A percentile compares a stretch with the other conserved stretches of the same genome.
phyloP scores from a whole-genome alignment of 1,140 invertebrate genomes.

The Caenorhabditis briggsae region DNA sequence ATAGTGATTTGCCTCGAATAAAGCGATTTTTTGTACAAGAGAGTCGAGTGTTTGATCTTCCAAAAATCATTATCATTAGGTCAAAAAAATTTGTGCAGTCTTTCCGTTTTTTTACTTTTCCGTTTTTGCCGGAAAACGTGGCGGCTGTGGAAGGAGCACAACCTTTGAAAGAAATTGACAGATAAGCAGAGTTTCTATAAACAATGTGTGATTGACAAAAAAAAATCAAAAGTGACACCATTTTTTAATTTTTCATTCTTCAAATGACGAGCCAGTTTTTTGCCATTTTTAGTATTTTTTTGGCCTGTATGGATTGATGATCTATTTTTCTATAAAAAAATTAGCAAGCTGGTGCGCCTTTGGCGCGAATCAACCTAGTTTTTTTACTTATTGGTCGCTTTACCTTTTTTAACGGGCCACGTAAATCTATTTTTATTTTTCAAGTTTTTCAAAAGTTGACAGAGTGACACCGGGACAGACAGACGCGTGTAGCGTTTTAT shows the following conservation, averaged over 20 bases:
- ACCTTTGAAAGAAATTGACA: slow-evolving; percentile 6
- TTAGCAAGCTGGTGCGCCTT: too few species aligned
- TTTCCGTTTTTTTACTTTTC: not conserved
- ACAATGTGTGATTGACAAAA: slow-evolving; percentile 5
- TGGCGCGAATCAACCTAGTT: too few species aligned
- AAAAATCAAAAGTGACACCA: slow-evolving; percentile 10
- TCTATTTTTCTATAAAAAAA: too few species aligned
- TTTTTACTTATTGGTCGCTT: too few species aligned
- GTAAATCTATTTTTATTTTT: too few species aligned
- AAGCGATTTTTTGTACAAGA: slow-evolving; percentile 34
- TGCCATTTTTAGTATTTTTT: too few species aligned
- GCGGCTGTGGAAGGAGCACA: not conserved
- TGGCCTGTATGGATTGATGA: too few species aligned
- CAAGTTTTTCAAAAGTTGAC: too few species aligned
- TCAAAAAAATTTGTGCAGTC: not conserved
- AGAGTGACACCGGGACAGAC: too few species aligned
- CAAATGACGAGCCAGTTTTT: not conserved
- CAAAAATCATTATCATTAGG: not conserved
- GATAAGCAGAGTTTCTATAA: slow-evolving; percentile 13
- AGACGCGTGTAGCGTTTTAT: too few species aligned
- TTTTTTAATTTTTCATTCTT: slow-evolving; percentile 17
- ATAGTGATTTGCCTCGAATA: slow-evolving; percentile 27
- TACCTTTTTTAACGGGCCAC: too few species aligned
- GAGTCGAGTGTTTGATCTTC: not conserved
- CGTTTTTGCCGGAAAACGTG: not conserved